A percentile compares a stretch with the other conserved stretches of the same genome.
phyloP scores from a whole-genome alignment of 2,113 vertebrate genomes.

The Acinonyx jubatus region DNA sequence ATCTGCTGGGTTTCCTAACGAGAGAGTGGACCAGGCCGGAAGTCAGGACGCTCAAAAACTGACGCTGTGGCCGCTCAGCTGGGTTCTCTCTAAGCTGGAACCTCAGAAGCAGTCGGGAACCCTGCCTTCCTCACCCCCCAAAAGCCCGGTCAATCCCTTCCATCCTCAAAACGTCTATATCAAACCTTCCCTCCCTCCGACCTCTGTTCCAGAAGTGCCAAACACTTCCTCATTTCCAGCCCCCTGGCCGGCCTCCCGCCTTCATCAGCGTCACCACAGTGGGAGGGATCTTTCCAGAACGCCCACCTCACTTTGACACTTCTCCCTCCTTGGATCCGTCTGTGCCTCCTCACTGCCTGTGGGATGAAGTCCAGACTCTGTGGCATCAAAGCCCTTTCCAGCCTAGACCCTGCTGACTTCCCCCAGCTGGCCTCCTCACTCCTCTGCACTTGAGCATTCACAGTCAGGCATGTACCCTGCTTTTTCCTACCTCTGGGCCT shows the following conservation, averaged over 20 bases:
- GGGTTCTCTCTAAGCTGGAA: background rate
- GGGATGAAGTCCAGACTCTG: background rate
- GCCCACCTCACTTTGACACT: background rate
- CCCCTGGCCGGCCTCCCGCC: background rate
- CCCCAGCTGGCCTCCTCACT: background rate
- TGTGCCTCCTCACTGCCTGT: background rate
- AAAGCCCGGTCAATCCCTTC: background rate
- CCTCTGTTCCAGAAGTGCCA: background rate
- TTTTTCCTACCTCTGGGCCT: background rate
- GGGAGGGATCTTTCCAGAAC: background rate
- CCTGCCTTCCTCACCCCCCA: background rate
- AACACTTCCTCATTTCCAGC: background rate
- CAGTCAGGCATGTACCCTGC: fast-evolving
- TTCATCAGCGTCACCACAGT: background rate
- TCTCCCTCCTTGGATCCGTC: background rate
- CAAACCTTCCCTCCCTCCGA: background rate
- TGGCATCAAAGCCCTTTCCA: background rate
- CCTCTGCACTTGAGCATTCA: fast-evolving
- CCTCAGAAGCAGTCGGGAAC: background rate
- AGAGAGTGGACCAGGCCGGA: fast-evolving
- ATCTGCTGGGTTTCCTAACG: background rate
- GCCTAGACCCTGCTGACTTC: background rate
- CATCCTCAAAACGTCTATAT: background rate
- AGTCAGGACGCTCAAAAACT: background rate
- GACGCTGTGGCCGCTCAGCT: fast-evolving